Evolutionary conservation across 2,113 vertebrate species (phyloP).

Genomic region (Donacobius atricapilla): DNA sequence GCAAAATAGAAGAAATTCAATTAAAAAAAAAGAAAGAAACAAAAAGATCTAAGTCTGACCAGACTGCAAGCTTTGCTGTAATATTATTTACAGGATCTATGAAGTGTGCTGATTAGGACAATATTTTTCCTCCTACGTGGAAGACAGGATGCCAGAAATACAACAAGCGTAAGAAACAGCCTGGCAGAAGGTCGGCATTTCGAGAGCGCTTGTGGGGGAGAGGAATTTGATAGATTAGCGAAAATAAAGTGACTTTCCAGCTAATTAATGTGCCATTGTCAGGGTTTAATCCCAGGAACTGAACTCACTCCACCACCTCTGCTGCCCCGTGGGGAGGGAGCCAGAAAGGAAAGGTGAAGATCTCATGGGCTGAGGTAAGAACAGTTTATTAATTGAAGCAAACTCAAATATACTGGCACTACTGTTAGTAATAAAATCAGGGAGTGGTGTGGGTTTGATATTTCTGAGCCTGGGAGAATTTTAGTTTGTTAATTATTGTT

Average conservation of each 20-base stretch:
- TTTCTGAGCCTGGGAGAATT: too few relatives aligned
- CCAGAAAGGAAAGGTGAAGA: neutral
- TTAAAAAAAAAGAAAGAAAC: neutral
- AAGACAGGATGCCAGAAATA: neutral
- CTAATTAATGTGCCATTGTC: neutral
- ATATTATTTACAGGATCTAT: neutral
- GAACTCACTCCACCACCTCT: neutral
- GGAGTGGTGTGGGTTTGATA: too few relatives aligned
- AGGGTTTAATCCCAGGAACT: neutral
- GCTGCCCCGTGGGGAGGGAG: neutral
- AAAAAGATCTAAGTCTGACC: neutral
- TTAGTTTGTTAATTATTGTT: too few relatives aligned
- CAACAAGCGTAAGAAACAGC: neutral
- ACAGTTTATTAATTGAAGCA: neutral
- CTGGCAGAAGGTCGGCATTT: slow-evolving; percentile 28
- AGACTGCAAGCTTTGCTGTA: neutral
- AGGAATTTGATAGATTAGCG: neutral
- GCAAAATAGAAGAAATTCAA: neutral
- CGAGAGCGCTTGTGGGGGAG: neutral
- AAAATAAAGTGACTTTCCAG: neutral
- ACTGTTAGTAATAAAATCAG: neutral
- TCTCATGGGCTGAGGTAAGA: neutral
- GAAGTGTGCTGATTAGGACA: neutral
- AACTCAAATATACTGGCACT: too few relatives aligned
- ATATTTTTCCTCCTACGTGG: slow-evolving; percentile 4